phyloP scores from a whole-genome alignment of 1,140 invertebrate genomes.

The Drosophila lacertosa region DNA sequence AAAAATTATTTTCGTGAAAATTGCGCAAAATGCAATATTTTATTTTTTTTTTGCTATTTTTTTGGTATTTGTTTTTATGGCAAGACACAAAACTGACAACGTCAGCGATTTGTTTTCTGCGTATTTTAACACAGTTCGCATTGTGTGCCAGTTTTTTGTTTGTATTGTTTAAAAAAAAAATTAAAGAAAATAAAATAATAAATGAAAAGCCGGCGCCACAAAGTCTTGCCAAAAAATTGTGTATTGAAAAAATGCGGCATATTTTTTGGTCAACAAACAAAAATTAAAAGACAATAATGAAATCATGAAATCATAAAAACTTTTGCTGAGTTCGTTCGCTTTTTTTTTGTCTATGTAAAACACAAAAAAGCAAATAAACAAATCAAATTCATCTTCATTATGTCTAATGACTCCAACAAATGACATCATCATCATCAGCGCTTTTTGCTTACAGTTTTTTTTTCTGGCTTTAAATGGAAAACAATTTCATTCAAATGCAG shows the following conservation, averaged over 20 bases:
- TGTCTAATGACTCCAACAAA: slow-evolving; percentile 50
- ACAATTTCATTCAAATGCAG: slow-evolving; percentile 58
- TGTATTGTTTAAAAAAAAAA: slow-evolving; percentile 57
- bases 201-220: slow-evolving; percentile 63
- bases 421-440: slow-evolving; percentile 33
- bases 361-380: slow-evolving; percentile 47
- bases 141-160: slow-evolving; percentile 63
- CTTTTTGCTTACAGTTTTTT: slow-evolving; percentile 7
- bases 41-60: slow-evolving; percentile 13
- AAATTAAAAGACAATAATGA: slow-evolving; percentile 13
- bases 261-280: slow-evolving; percentile 12
- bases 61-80: slow-evolving; percentile 31
- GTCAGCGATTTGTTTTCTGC: slow-evolving; percentile 66
- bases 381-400: slow-evolving; percentile 77
- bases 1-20: slow-evolving; percentile 32
- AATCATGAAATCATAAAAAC: slow-evolving; percentile 25
- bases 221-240: slow-evolving; percentile 67
- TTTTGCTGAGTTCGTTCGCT: slow-evolving; percentile 1
- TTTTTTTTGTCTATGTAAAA: slow-evolving; percentile 12
- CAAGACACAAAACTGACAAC: slow-evolving; percentile 59
- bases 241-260: slow-evolving; percentile 36
- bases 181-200: too few species aligned
- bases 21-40: slow-evolving; percentile 9
- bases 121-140: slow-evolving; percentile 36
- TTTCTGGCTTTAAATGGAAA: slow-evolving; percentile 31